phyloP scores from a whole-genome alignment of 2,797 vertebrate genomes.

The Setipinna tenuifilis region DNA sequence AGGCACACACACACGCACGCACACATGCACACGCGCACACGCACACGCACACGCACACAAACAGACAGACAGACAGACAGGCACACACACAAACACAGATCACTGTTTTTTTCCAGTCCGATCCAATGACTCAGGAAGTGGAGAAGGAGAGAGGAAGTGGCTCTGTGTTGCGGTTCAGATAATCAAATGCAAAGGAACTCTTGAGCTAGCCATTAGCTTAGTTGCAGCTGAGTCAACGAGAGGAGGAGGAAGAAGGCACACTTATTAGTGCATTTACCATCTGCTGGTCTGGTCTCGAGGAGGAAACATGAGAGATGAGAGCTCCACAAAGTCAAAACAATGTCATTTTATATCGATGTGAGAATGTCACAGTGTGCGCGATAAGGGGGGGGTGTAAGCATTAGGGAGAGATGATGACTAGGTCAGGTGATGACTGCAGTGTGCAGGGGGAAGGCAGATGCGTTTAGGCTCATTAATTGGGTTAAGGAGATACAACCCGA shows the following conservation, averaged over 20 bases:
- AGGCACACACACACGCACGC: not conserved
- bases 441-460: not conserved
- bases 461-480: not conserved
- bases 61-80: not conserved
- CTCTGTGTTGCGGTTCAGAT: not conserved
- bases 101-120: not conserved
- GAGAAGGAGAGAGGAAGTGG: not conserved
- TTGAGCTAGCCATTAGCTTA: not conserved
- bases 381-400: not conserved
- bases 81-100: not conserved
- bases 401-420: not conserved
- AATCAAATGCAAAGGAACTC: not conserved
- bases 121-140: not conserved
- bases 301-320: too few species aligned
- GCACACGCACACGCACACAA: not conserved
- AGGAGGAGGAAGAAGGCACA: not conserved
- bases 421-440: constrained; percentile 21
- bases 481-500: not conserved
- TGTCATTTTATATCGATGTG: too few species aligned
- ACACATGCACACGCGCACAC: not conserved
- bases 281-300: too few species aligned
- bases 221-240: not conserved
- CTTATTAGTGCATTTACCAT: too few species aligned
- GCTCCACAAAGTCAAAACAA: too few species aligned
- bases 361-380: too few species aligned